Base-by-base conservation (phyloP, 2,888 invertebrate genomes). In the Priocnemis perturbator region DNA sequence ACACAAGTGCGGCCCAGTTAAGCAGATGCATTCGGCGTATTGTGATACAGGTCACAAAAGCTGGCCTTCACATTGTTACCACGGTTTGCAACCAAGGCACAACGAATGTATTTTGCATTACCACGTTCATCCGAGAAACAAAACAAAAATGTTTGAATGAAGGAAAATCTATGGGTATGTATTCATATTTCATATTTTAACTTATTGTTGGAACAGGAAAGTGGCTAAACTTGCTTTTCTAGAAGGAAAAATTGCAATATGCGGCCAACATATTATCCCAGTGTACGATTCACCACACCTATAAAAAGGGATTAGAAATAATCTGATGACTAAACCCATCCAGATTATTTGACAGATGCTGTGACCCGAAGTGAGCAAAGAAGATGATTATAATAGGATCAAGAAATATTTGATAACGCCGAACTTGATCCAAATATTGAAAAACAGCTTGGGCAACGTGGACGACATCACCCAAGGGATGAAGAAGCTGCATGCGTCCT, bases 1-100 rank as follows among this genome's bases (percentile, higher is more conserved):
- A 62, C 55, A 72, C 69, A 3, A 69, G 60, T 58, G 50, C 30
- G 37, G 62, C 19, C 14, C 65, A 74, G 23, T 37, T 74, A n/a
- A 21, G 47, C 7, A 11, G 26, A n/a, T 69, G 60, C 19, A 72
- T 74, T 0, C 67, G 69, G 48, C 19, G 62, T n/a, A 55, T 69
- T 11, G 45, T 63, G 14, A 55, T 48, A 50, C 20, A 50, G 48
- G 45, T 64, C n/a, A 60, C 21, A 37, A 17, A 67, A 21, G 57
- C 37, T 56, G 67, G 72, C 4, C 60, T 69, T n/a, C 37, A 7
- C 5, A 55, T 69, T 30, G 53, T 69, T 53, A 47, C 47, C 7
- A 60, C 64, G 19, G 52, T 68, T 50, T 68, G 71, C 21, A n/a
- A n/a, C n/a, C n/a, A n/a, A n/a, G n/a, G n/a, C n/a, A n/a, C n/a